These are phyloP conservation scores for Passer domesticus DNA, from an alignment of 2,113 vertebrate genomes.

Conservation along the genomic window DNA sequence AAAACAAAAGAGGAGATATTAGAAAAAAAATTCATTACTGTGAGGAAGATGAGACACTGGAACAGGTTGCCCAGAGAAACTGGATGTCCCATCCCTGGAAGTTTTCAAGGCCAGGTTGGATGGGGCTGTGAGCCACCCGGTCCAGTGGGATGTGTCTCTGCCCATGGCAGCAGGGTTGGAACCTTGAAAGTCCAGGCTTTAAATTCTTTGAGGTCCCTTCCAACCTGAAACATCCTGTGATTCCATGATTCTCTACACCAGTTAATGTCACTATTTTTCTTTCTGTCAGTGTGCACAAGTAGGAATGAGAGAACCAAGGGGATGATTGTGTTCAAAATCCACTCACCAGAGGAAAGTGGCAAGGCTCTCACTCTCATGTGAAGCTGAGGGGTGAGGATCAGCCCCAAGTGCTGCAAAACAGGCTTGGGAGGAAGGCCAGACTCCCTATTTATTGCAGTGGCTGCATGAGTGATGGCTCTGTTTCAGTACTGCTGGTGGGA, in stretches of 20 bases:
- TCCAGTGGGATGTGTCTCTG: not conserved
- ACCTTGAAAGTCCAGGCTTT: not conserved
- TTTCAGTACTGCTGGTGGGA: not conserved
- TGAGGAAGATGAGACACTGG: not conserved
- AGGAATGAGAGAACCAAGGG: not conserved
- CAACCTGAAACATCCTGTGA: not conserved
- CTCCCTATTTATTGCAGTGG: not conserved
- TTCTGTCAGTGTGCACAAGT: not conserved
- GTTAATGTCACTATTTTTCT: not conserved
- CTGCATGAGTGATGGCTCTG: not conserved
- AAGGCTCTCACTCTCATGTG: not conserved
- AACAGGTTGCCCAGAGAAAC: not conserved
- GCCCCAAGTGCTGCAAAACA: not conserved
- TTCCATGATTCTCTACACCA: not conserved
- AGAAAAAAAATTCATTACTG: not conserved
- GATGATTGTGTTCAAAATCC: not conserved
- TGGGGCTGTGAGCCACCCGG: not conserved
- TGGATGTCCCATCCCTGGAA: not conserved
- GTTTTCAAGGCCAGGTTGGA: not conserved
- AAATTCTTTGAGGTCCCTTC: not conserved
- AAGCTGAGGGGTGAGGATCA: not conserved
- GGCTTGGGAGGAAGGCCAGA: not conserved
- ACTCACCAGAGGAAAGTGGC: not conserved
- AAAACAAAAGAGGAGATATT: not conserved
- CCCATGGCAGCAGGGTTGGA: not conserved